Base-by-base conservation (phyloP, 2,888 invertebrate species). In the Nomada goodeniana region DNA sequence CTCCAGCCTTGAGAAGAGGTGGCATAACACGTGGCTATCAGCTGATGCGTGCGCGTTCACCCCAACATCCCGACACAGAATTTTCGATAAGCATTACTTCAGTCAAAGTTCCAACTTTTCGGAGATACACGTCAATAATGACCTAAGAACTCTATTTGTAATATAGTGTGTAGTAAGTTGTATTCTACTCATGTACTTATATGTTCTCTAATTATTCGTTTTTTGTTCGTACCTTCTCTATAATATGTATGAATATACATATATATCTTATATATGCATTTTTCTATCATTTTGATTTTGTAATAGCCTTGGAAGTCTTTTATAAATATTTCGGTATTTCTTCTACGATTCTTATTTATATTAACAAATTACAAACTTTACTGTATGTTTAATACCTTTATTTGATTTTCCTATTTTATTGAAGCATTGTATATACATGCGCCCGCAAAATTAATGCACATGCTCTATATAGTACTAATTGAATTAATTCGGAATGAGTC, bases 21-120 rank as follows among this genome's bases (percentile, higher is more conserved):
- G 86, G 76, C 50, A 67, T 76, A 89, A 86, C 90, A 91, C 91
- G 90, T 90, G 89, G 89, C 84, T 80, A 84, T 90, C 90, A 91
- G 90, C 89, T 90, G 90, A 90, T 90, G 88, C 85, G 88, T 86
- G 85, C 84, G 82, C 84, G 76, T 80, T 57, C 70, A 53, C 59
- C 23, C 13, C 53, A 55, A 70, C 63, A 60, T 50, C 75, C 67
- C 67, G 64, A 44, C 10, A 44, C 60, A 20, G 65, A 60, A 71
- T 69, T 44, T 11, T 36, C 42, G 36, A 73, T 36, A 36, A 36
- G 36, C 57, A 42, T 71, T 74, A 69, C 82, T 42, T 85, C 84
- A 84, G 83, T 71, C 47, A 57, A 44, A 63, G 53, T 72, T 74
- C 71, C 81, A 76, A 68, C 64, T 64, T 63, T 65, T 61, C 55